Evolutionary conservation across 2,888 invertebrate species (phyloP), one percentile per base, ranked within the genome.

Genomic region (Glaucopsyche alexis): DNA sequence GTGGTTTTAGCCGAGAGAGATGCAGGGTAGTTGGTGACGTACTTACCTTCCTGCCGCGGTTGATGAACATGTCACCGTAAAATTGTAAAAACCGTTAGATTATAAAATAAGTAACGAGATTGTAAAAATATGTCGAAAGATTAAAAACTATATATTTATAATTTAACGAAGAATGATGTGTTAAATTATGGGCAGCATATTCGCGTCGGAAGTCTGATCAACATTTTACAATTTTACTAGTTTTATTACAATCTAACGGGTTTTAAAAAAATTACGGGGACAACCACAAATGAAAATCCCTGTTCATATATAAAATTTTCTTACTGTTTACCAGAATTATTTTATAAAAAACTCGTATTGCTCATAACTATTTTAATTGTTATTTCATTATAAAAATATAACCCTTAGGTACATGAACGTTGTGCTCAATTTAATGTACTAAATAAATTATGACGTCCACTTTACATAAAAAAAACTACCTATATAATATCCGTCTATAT

Each of bases 1-100:
- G 42, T 66, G 42, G 16, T 13, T 14, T 7, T 80, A 76, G 78
- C 79, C 75, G 84, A 85, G 86, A 89, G 88, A 89, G 81, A 84
- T 80, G 84, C 89, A 90, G 90, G 90, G 90, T 90, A 89, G 85
- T 60, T 13, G 29, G 11, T 55, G 5, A 19, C 19, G 6, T 19
- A 55, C 55, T 11, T 11, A 29, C 29, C 29, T 29, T 60, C 19
- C 60, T 60, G 29, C 29, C 60, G 60, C 60, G 60, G 13, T 60
- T 13, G 13, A 60, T 60, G 9, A 9, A 60, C n/a, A n/a, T n/a
- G n/a, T n/a, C n/a, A n/a, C n/a, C n/a, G n/a, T n/a, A n/a, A n/a
- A n/a, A n/a, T n/a, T n/a, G n/a, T n/a, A n/a, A n/a, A n/a, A n/a
- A n/a, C n/a, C n/a, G n/a, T n/a, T n/a, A n/a, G n/a, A n/a, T n/a